Base-by-base conservation (phyloP, 2,113 vertebrate species). In the Mohoua ochrocephala region DNA sequence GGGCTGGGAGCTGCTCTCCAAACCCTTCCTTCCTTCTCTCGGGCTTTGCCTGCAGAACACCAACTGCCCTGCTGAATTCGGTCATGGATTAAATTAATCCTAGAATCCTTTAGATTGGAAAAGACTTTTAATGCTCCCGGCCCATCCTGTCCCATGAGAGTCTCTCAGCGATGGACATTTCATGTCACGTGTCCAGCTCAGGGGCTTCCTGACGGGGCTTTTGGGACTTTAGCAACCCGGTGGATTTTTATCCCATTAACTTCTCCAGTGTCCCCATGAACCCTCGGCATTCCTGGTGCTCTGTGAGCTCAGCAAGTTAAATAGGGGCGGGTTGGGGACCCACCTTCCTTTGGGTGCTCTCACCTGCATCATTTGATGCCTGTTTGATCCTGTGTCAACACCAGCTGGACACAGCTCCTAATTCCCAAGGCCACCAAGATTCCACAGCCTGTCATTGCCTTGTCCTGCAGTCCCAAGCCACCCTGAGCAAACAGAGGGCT, bases 311-410 rank as follows among this genome's bases (percentile, higher is more conserved):
- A 71, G 52, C 13, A n/a, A 57, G 6, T 61, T 20, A 18, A n/a
- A 76, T 0, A 17, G 0, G 0, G 22, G 15, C 1, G 6, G 9
- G 39, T 41, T 80, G 53, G 18, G 39, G 37, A 15, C 9, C 8
- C 57, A n/a, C 10, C 24, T 71, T 8, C 42, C 26, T 42, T 11
- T 20, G 64, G 64, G 21, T 44, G 24, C 37, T 63, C 59, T n/a
- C 1, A 11, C 13, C 64, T 23, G 21, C 39, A 39, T 13, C 0
- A 0, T 19, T n/a, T n/a, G 74, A 6, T 24, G 28, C 22, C 52
- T 42, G 22, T 42, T 16, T 35, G n/a, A 9, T 37, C 33, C 39
- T 59, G 39, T 3, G 3, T 22, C 7, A 4, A 27, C 63, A 17
- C 28, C 5, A 5, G 14, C 11, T 2, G 7, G 44, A 8, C 53